Base-by-base conservation (phyloP, 2,113 vertebrate genomes). In the Falco punctatus region DNA sequence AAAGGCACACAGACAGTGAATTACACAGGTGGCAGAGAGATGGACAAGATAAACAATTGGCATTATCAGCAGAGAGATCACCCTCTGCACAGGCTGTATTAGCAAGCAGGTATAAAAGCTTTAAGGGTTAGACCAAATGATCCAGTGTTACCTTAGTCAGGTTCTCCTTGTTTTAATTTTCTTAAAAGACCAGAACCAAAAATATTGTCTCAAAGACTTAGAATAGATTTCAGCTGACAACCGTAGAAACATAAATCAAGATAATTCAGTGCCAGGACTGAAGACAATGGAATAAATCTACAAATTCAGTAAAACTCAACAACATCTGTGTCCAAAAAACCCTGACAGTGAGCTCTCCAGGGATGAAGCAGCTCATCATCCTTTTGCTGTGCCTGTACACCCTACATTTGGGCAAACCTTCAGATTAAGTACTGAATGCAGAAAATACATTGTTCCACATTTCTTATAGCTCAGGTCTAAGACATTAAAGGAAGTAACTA, bases 81-180 rank as follows among this genome's bases (percentile, higher is more conserved):
- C 44, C 42, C 59, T 24, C 52, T 38, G n/a, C 38, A 61, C 48
- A 95, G 32, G 24, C 46, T 38, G 19, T 52, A 82, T 12, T 20
- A 77, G 48, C 49, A 85, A 72, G 58, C 13, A 44, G 30, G 44
- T 64, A 0, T 28, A 64, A 69, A 8, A 72, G 44, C 48, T 85
- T 81, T 71, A 85, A 85, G 42, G 12, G 28, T 67, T 78, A 81
- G 40, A 95, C 7, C 38, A 81, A 95, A 86, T 27, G 42, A 94
- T 40, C 20, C 35, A 79, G 35, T 26, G 15, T 33, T 59, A 64
- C 26, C 30, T 69, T 73, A 78, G 89, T 71, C 65, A 83, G 33
- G 46, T 58, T 94, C 82, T 92, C 52, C 38, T 73, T n/a, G 24
- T 40, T 73, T 94, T 71, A 94, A 89, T 81, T 85, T 90, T 64